These are phyloP conservation scores for Piscicola geometra DNA, from an alignment of 2,888 invertebrate genomes.

Conservation along the genomic window DNA sequence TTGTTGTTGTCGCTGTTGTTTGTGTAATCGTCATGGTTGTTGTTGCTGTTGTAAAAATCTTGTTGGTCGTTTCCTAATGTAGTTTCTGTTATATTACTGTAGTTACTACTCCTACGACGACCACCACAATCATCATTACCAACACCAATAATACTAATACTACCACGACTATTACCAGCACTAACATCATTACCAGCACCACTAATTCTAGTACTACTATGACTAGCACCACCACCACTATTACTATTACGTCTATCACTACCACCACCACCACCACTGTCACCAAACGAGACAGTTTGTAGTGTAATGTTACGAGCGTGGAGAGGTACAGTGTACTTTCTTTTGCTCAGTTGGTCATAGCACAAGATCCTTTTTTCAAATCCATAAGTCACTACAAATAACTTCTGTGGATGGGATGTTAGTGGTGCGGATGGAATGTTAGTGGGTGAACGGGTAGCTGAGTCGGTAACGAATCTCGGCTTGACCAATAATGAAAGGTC, in stretches of 20 bases:
- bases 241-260: not conserved
- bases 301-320: not conserved
- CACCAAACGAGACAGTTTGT: not conserved
- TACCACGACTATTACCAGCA: too few species aligned
- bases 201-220: not conserved
- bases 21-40: not conserved
- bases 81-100: not conserved
- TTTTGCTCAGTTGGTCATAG: not conserved
- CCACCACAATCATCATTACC: too few species aligned
- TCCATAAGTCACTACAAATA: conserved; percentile 1
- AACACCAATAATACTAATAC: too few species aligned
- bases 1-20: conserved; percentile 7
- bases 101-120: not conserved
- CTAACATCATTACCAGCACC: not conserved
- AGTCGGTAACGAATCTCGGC: too few species aligned
- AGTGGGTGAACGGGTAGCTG: too few species aligned
- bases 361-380: not conserved
- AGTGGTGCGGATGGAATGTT: too few species aligned
- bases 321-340: not conserved
- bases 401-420: not conserved
- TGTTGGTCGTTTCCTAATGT: not conserved
- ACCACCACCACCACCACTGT: not conserved
- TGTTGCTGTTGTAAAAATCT: not conserved
- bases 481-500: too few species aligned
- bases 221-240: not conserved